A percentile compares a stretch with the other conserved stretches of the same genome.
phyloP scores from a whole-genome alignment of 2,797 vertebrate species.

The Mionectes olivaceus region DNA sequence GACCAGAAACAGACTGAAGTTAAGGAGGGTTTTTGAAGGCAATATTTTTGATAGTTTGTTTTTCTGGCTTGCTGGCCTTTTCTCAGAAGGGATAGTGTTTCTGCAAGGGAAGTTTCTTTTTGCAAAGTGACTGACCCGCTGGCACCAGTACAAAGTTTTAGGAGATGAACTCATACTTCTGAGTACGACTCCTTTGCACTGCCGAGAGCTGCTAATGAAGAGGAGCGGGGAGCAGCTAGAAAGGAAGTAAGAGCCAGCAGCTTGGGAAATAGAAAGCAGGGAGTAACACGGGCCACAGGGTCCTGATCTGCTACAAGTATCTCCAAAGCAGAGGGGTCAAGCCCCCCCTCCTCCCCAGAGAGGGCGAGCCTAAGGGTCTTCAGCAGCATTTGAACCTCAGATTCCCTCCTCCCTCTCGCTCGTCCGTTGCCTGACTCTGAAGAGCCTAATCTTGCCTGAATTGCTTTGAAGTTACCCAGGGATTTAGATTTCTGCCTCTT shows the following conservation, averaged over 20 bases:
- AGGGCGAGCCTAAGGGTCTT: not conserved
- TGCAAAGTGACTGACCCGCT: constrained; percentile 54
- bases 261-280: not conserved
- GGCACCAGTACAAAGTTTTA: constrained; percentile 64
- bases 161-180: constrained; percentile 72
- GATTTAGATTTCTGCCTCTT: constrained; percentile 64
- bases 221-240: constrained; percentile 19
- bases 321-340: not conserved
- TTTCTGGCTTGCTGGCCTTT: constrained; percentile 63
- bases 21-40: constrained; percentile 18
- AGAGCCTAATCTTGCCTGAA: not conserved
- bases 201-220: constrained; percentile 59
- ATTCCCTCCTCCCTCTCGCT: not conserved
- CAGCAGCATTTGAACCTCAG: not conserved
- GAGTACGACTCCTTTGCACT: constrained; percentile 18
- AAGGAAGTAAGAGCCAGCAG: not conserved
- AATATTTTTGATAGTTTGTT: constrained; percentile 62
- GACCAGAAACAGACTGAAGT: constrained; percentile 19
- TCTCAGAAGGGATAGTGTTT: constrained; percentile 68
- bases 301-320: not conserved
- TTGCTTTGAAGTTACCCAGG: constrained; percentile 56
- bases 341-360: not conserved
- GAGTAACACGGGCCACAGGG: not conserved
- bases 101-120: constrained; percentile 70
- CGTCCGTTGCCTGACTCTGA: not conserved